These are phyloP conservation scores for Ormyrus rosae DNA, from an alignment of 2,888 invertebrate species.

Conservation along the genomic window DNA sequence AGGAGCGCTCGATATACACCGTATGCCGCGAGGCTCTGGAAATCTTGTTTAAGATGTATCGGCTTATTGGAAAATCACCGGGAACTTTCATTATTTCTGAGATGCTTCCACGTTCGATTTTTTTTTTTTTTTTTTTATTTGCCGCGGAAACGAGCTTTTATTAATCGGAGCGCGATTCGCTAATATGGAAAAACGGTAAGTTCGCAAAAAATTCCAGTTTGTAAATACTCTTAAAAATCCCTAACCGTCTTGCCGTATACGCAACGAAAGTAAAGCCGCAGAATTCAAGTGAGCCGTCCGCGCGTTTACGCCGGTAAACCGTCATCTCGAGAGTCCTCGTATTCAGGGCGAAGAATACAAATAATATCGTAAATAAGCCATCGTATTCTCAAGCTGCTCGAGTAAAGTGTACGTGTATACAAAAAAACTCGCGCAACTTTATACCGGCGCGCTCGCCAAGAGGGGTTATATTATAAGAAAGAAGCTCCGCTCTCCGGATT, in stretches of 20 bases:
- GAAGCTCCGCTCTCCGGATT: background rate
- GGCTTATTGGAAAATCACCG: too few relatives aligned
- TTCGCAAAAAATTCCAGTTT: too few relatives aligned
- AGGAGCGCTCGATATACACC: background rate
- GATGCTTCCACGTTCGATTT: too few relatives aligned
- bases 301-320: background rate
- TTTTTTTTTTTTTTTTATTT: too few relatives aligned
- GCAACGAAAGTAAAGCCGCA: background rate
- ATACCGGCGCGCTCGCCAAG: background rate
- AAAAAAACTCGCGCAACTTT: slow-evolving; percentile 4
- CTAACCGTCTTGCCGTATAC: too few relatives aligned
- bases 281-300: slow-evolving; percentile 5
- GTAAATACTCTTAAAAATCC: too few relatives aligned
- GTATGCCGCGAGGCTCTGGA: too few relatives aligned
- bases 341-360: slow-evolving; percentile 17
- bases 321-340: slow-evolving; percentile 15
- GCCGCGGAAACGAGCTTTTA: too few relatives aligned
- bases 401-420: background rate
- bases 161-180: too few relatives aligned
- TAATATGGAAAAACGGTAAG: too few relatives aligned
- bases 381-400: background rate
- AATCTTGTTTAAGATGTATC: too few relatives aligned
- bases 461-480: background rate
- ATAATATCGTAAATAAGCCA: slow-evolving; percentile 29
- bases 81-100: too few relatives aligned